phyloP scores from a whole-genome alignment of 2,113 vertebrate genomes.

The Myotis lucifugus region DNA sequence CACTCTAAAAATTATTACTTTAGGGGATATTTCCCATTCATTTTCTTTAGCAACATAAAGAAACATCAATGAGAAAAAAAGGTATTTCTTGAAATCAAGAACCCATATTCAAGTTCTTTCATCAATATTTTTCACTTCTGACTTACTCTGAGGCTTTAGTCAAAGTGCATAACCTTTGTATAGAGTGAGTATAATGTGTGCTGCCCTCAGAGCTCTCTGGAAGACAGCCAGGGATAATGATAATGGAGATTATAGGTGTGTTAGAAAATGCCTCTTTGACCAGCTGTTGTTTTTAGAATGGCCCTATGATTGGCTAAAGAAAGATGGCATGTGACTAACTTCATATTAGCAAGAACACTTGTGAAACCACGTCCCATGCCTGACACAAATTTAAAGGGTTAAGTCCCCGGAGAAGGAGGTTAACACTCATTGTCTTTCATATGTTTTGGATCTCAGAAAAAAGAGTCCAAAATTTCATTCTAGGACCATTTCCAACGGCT shows the following conservation, averaged over 20 bases:
- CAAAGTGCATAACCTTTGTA: background rate
- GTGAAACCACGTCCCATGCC: background rate
- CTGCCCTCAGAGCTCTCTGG: slow-evolving; percentile 19
- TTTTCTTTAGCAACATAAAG: background rate
- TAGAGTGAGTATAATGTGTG: background rate
- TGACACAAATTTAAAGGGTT: slow-evolving; percentile 43
- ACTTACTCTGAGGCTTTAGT: background rate
- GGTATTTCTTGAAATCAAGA: slow-evolving; percentile 38
- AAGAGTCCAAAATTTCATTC: background rate
- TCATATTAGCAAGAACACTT: slow-evolving; percentile 6
- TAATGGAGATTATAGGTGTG: background rate
- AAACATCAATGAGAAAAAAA: background rate
- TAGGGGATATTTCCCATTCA: background rate
- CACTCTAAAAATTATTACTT: background rate
- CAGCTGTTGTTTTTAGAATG: slow-evolving; percentile 16
- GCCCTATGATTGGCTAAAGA: slow-evolving; percentile 50
- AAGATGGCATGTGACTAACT: slow-evolving; percentile 33
- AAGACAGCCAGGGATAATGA: slow-evolving; percentile 53
- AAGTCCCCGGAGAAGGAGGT: background rate
- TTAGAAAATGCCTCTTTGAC: slow-evolving; percentile 35
- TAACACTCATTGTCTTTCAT: background rate
- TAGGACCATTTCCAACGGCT: background rate
- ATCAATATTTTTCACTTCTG: background rate
- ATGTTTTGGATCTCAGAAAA: slow-evolving; percentile 7
- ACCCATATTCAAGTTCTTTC: background rate